These are phyloP conservation scores for Rhynchopsitta pachyrhyncha DNA, from an alignment of 2,113 vertebrate genomes.

Conservation along the genomic window DNA sequence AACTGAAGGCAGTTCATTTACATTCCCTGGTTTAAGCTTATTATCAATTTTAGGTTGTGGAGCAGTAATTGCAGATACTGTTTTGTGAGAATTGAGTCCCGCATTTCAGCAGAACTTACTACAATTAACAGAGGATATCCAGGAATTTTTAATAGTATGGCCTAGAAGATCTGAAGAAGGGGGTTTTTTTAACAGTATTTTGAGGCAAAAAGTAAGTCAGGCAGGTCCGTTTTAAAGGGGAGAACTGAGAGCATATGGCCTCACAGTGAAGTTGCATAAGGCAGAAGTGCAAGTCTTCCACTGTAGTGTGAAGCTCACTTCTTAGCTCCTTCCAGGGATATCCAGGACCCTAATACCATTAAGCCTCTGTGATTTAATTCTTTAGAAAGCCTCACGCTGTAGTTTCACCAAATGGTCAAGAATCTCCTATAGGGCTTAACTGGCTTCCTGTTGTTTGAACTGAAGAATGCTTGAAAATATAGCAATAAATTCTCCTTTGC, in stretches of 20 bases:
- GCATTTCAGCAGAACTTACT: neutral
- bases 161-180: neutral
- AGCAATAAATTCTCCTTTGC: neutral
- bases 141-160: neutral
- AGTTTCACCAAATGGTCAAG: neutral
- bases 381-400: neutral
- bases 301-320: accelerated
- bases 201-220: neutral
- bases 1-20: neutral
- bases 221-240: neutral
- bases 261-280: neutral
- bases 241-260: neutral
- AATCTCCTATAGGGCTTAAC: neutral
- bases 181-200: neutral
- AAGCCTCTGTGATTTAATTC: neutral
- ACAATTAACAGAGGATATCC: neutral
- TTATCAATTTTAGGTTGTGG: neutral
- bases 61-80: neutral
- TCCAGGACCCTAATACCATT: neutral
- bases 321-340: neutral
- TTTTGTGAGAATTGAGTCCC: neutral
- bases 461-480: neutral
- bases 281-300: neutral
- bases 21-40: neutral
- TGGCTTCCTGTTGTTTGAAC: neutral